Base-by-base conservation (phyloP, 2,797 vertebrate genomes). In the Lepidocolaptes lacrymiger region DNA sequence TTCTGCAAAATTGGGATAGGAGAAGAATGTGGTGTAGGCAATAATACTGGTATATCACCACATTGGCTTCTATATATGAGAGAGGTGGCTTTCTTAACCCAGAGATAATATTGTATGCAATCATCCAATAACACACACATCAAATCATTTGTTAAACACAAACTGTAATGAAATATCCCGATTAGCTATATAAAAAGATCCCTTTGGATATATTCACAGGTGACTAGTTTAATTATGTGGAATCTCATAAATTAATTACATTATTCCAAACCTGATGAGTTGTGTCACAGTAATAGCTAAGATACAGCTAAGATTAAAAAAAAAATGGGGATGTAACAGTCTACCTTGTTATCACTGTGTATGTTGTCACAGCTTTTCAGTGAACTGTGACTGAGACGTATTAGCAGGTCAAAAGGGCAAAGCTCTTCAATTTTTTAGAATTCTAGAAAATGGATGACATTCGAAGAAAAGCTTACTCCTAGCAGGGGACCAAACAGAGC, bases 381-480 rank as follows among this genome's bases (percentile, higher is more conserved):
- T 81, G 91, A 96, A 93, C 79, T 77, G 95, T 93, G 93, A 96
- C 89, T 93, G 90, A 96, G 83, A 93, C 68, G 64, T 74, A 97
- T 96, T 90, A 96, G 85, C 44, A 95, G 93, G 95, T 97, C 93
- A 96, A 94, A 95, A 96, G 87, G 93, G 68, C 72, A 97, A 95
- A 91, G 78, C 61, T 96, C 81, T 93, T 96, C 89, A 97, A 92
- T 93, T 95, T 93, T 95, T 96, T 94, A 97, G 71, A 92, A 75
- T 91, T 71, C 49, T 79, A 95, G 59, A 78, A 96, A 97, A 95
- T 66, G 94, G 74, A 44, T 97, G 96, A 95, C 92, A 97, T 97
- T 97, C 95, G 39, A 80, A 96, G 78, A 96, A 96, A 95, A 94
- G 95, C 79, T 95, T 56, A 74, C 32, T 85, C 92, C 89, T 96